Evolutionary conservation across 2,888 invertebrate genomes (phyloP).

Genomic region (Mimachlamys varia): DNA sequence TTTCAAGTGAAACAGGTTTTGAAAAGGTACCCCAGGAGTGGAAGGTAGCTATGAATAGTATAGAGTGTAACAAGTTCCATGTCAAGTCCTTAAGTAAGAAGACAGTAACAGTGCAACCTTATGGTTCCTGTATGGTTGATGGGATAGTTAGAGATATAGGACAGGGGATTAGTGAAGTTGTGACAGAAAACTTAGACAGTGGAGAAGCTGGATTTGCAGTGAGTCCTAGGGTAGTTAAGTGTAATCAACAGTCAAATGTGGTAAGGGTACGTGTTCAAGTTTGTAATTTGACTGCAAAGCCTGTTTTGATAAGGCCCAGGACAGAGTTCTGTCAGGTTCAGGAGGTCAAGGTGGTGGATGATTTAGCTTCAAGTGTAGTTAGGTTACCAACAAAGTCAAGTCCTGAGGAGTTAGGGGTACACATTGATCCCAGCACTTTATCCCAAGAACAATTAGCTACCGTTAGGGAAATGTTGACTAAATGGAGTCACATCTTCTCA

Average conservation of each 20-base stretch:
- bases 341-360: not conserved
- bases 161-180: not conserved
- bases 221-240: not conserved
- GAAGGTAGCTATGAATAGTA: too few relatives aligned
- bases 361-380: not conserved
- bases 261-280: not conserved
- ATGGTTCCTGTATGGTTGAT: not conserved
- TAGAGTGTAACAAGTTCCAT: too few relatives aligned
- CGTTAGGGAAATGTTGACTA: not conserved
- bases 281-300: constrained; percentile 21
- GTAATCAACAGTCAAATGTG: not conserved
- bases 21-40: too few relatives aligned
- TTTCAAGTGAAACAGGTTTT: too few relatives aligned
- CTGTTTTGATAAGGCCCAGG: too few relatives aligned
- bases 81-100: too few relatives aligned
- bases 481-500: constrained; percentile 39
- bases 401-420: not conserved
- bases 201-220: not conserved
- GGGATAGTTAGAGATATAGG: not conserved
- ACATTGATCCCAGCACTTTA: not conserved
- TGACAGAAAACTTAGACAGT: not conserved
- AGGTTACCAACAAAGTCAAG: not conserved
- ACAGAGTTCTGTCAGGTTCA: not conserved
- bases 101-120: not conserved
- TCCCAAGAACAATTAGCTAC: not conserved